Evolutionary conservation across 2,113 vertebrate genomes (phyloP).

Genomic region (Apteryx mantelli): DNA sequence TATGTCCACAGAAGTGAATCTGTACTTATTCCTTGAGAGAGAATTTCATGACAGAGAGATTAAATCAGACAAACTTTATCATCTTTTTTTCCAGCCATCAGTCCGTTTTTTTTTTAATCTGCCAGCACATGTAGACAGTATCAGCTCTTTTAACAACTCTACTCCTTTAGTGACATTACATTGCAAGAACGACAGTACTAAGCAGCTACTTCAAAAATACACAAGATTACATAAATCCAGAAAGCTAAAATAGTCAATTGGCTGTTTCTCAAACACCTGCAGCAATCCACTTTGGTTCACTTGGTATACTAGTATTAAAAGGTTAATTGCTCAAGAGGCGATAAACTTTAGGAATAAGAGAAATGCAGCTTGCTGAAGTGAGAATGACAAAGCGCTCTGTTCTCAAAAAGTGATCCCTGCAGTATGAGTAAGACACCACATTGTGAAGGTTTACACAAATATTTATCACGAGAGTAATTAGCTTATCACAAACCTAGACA

Average conservation of each 20-base stretch:
- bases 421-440: background rate
- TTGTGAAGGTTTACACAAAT: background rate
- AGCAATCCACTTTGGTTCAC: background rate
- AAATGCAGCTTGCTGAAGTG: background rate
- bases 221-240: background rate
- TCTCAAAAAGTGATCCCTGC: background rate
- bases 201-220: background rate
- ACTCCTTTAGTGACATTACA: background rate
- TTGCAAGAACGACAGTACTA: background rate
- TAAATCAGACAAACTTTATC: conserved; percentile 7
- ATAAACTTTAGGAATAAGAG: background rate
- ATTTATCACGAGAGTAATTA: background rate
- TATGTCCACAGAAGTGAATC: background rate
- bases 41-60: background rate
- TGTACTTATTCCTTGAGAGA: background rate
- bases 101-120: background rate
- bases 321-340: background rate
- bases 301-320: background rate
- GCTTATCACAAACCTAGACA: background rate
- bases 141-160: background rate
- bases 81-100: background rate
- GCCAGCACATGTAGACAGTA: background rate
- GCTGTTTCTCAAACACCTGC: background rate
- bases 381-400: background rate
- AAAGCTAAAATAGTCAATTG: background rate